Conservation (phyloP, 2,797 vertebrate species). For the Lacerta viridis region DNA sequence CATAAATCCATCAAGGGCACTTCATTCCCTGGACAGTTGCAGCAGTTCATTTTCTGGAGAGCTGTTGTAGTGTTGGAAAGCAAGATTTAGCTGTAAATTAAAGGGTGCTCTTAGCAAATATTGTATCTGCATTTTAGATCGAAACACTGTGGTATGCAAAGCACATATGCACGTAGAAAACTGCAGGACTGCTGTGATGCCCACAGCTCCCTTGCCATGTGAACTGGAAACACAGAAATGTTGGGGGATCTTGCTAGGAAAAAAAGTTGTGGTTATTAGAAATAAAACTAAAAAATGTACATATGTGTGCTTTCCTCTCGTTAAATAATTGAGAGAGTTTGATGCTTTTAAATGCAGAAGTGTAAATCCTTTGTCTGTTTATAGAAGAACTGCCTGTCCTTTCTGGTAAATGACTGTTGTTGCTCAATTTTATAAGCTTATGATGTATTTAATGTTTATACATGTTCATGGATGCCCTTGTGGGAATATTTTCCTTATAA, state of each 20-base stretch:
- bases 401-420: neutral
- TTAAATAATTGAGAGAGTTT: neutral
- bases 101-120: neutral
- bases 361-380: neutral
- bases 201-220: neutral
- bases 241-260: neutral
- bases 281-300: neutral
- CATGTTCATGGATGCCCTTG: slow-evolving; percentile 16
- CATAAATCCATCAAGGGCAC: neutral
- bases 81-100: neutral
- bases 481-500: slow-evolving; percentile 39
- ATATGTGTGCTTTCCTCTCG: neutral
- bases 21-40: neutral
- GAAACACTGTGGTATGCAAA: neutral
- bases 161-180: neutral
- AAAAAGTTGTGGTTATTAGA: neutral
- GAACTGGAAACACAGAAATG: neutral
- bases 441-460: neutral
- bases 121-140: neutral
- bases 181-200: neutral
- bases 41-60: neutral
- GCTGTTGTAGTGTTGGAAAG: neutral
- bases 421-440: neutral
- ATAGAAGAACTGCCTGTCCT: neutral
- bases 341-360: neutral